phyloP scores from a whole-genome alignment of 2,797 vertebrate species.

The Semaprochilodus insignis region DNA sequence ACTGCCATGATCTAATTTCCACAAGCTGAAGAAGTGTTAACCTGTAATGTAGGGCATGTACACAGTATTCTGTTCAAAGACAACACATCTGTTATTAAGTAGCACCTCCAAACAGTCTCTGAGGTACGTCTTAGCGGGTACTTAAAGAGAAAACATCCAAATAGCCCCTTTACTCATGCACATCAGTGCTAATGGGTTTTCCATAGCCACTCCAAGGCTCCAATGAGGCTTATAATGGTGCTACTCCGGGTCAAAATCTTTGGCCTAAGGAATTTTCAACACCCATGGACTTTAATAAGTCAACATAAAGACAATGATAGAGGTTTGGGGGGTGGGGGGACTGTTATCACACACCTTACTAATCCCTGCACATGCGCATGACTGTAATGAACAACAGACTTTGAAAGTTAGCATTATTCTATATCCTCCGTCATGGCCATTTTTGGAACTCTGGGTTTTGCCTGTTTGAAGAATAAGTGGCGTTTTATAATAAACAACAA shows the following conservation, averaged over 20 bases:
- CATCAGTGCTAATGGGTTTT: conserved; percentile 4
- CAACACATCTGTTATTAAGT: conserved; percentile 19
- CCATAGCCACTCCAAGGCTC: too few species aligned
- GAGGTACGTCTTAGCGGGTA: conserved; percentile 11
- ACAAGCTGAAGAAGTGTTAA: conserved; percentile 21
- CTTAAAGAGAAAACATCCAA: background rate
- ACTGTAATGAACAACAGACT: too few species aligned
- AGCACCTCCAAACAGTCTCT: background rate
- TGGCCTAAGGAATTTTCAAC: background rate
- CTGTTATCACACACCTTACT: background rate
- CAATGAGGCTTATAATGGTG: too few species aligned
- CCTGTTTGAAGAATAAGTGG: too few species aligned
- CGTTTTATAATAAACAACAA: too few species aligned
- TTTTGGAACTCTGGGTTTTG: too few species aligned
- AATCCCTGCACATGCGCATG: background rate
- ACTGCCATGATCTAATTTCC: conserved; percentile 19
- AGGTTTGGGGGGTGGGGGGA: background rate
- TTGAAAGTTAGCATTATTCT: too few species aligned
- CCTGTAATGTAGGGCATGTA: conserved; percentile 40
- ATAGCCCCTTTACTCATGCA: conserved; percentile 8
- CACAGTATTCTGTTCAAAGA: conserved; percentile 27
- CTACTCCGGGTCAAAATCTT: too few species aligned
- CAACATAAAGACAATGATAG: background rate
- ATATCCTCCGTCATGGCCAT: too few species aligned
- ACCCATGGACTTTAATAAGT: background rate